Evolutionary conservation across 1,140 invertebrate species (phyloP), one percentile per base, ranked within the genome.

Genomic region (Leptonema lineaticorne): DNA sequence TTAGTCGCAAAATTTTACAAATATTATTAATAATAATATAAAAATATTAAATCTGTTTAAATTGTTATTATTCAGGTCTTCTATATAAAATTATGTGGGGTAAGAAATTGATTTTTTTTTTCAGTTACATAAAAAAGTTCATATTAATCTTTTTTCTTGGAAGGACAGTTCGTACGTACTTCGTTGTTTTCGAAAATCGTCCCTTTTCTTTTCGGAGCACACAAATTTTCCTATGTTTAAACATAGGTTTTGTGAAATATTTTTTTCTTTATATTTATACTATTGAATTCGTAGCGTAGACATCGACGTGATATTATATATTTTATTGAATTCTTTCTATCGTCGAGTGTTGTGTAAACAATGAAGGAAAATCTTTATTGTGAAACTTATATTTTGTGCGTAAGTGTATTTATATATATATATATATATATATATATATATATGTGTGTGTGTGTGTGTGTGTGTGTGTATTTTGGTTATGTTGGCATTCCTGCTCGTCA

Each of bases 281-380:
- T 16, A 33, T 22, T 41, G 29, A 18, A 26, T 48, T 16, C 11
- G 5, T 4, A 8, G 5, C 20, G 26, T 57, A 58, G 9, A 33
- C 29, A 60, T 41, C 20, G 33, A 45, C 68, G 18, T 48, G 41
- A 64, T 63, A 63, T 65, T 65, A 71, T 71, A 45, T 45, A 71
- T 71, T 71, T 71, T 68, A 71, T 71, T 71, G 69, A 71, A 71
- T 71, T 71, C 69, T 68, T 70, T 71, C 69, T 63, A 14, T 27
- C 37, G 30, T 71, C 66, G 46, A 71, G 69, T 71, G 69, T 68
- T 71, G 41, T 57, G 69, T 71, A 68, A 68, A 71, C 56, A 71
- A 50, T 46, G 50, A 67, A 57, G 66, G 60, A 68, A 65, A 53
- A 56, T 60, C 69, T 71, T 30, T 48, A 64, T 68, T 62, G 66